Conservation (phyloP, 2,888 invertebrate genomes). For the Eristalinus sepulchralis region DNA sequence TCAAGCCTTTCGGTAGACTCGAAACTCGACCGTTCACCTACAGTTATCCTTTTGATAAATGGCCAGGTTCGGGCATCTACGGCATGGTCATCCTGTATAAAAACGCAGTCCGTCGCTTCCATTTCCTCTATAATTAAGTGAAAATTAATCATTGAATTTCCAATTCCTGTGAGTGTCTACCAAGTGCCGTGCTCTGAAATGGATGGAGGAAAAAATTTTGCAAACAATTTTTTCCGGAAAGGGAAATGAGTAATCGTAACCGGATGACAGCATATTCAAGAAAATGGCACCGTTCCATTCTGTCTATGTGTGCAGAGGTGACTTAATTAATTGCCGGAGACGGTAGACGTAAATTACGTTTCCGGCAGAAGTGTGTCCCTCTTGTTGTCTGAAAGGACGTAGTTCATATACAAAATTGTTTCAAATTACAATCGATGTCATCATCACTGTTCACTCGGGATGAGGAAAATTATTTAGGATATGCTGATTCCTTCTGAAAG, state of each 20-base stretch:
- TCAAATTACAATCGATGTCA: conserved; percentile 41
- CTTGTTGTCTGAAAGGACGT: not conserved
- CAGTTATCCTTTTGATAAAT: conserved; percentile 61
- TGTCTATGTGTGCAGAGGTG: conserved; percentile 27
- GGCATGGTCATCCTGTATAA: not conserved
- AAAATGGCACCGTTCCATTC: conserved; percentile 17
- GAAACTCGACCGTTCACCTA: conserved; percentile 39
- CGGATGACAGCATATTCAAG: conserved; percentile 49
- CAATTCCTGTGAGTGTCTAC: not conserved
- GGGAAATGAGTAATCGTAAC: conserved; percentile 61
- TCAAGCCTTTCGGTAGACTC: conserved; percentile 30
- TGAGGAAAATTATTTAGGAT: conserved; percentile 11
- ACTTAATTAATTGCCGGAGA: conserved; percentile 47
- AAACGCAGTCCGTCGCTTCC: conserved; percentile 6
- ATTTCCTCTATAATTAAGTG: conserved; percentile 53
- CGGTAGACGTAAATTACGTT: conserved; percentile 24
- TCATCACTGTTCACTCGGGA: conserved; percentile 12
- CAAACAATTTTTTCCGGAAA: conserved; percentile 1
- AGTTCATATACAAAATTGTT: conserved; percentile 8
- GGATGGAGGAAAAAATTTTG: not conserved
- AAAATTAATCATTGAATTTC: conserved; percentile 57
- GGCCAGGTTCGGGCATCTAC: not conserved
- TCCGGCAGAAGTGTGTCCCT: not conserved
- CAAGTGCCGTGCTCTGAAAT: not conserved
- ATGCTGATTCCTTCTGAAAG: conserved; percentile 33